These are phyloP conservation scores for Zingel zingel DNA, from an alignment of 2,113 vertebrate species.

Conservation along the genomic window DNA sequence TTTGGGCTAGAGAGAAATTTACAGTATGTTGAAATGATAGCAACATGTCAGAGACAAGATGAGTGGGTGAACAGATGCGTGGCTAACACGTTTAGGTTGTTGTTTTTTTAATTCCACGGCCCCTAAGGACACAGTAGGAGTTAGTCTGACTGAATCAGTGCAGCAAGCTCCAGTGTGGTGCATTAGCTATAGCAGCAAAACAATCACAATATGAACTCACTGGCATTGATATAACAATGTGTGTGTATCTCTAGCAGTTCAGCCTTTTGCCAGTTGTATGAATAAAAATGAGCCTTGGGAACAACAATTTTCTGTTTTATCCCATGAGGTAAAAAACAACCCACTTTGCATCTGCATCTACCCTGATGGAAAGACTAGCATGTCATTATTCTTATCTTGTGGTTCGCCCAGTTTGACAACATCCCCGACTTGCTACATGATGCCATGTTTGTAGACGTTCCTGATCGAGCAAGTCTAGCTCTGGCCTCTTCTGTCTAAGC, in stretches of 20 bases:
- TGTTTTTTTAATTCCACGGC: constrained; percentile 1
- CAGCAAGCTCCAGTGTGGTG: background rate
- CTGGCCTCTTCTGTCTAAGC: background rate
- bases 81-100: constrained; percentile 8
- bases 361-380: background rate
- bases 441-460: background rate
- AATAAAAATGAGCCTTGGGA: background rate
- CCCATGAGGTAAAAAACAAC: background rate
- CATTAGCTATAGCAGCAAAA: constrained; percentile 2
- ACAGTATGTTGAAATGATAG: constrained; percentile 16
- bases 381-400: background rate
- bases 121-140: constrained; percentile 1
- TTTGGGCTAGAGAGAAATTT: background rate
- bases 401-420: background rate
- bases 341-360: background rate
- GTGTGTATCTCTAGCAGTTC: background rate
- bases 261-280: background rate
- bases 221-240: constrained; percentile 1
- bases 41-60: background rate
- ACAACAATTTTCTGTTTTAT: background rate
- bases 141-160: constrained; percentile 46
- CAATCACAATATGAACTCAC: constrained; percentile 21
- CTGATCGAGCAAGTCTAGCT: background rate
- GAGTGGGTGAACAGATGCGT: constrained; percentile 11
- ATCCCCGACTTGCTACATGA: background rate